Evolutionary conservation across 2,797 vertebrate species (phyloP), one percentile per base, ranked within the genome.

Genomic region (Emys orbicularis): DNA sequence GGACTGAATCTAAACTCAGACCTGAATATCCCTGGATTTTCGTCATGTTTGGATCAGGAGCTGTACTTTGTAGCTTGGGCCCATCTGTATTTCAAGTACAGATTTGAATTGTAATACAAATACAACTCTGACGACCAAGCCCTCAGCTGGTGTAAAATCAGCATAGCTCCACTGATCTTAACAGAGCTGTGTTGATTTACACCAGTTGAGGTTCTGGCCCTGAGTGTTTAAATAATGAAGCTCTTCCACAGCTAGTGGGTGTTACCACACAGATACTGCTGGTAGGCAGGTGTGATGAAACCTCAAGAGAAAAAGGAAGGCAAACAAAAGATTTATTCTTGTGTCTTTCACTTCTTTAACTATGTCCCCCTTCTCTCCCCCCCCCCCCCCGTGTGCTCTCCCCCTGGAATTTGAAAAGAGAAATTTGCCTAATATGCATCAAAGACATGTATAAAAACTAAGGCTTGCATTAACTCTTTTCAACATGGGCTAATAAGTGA

Each of bases 341-440:
- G 52, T 52, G 88, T 1, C 3, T 44, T 94, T 96, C 92, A 90
- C 83, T 59, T 74, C 87, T 82, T 93, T 18, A 79, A 74, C 44
- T 15, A 3, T 27, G 44, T 65, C 44, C 86, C 77, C 34, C 87
- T 68, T n/a, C 9, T 72, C 41, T 74, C 88, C 80, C 61, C 86
- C 65, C n/a, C 59, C n/a, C 87, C 57, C 59, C 59, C 50, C 83
- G 74, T 57, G 90, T 91, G 94, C 74, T 41, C 12, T 80, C 34
- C 68, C 89, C 85, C 61, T 76, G 54, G 65, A 94, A 86, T 91
- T 79, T 81, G 81, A 88, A 96, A 83, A 96, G 90, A 96, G 79
- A 94, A 94, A 94, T 6, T 4, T 84, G 88, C 74, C 84, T 82
- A 82, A 90, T 77, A 92, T 12, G 27, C 85, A 94, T 84, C 89